phyloP scores from a whole-genome alignment of 2,888 invertebrate species.

The Plagiodera versicolora region DNA sequence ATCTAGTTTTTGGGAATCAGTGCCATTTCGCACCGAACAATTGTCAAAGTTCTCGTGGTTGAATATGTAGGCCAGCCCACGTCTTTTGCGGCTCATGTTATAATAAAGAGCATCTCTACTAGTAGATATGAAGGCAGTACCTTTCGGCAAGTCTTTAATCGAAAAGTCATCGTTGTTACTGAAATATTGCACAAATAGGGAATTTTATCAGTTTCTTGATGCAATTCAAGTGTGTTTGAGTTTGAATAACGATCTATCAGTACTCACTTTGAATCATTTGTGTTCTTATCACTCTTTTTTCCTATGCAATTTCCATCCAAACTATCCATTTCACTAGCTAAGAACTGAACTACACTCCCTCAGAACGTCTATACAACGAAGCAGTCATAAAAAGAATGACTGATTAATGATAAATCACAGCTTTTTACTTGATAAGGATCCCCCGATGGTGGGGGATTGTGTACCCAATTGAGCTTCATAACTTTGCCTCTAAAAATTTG shows the following conservation, averaged over 20 bases:
- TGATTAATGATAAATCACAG: neutral
- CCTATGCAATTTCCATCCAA: constrained; percentile 5
- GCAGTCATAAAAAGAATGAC: neutral
- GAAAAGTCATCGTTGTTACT: neutral
- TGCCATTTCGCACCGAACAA: constrained; percentile 74
- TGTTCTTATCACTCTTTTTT: no score
- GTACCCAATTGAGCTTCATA: no score
- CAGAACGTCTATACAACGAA: no score
- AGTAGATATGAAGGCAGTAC: constrained; percentile 61
- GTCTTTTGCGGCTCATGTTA: constrained; percentile 78
- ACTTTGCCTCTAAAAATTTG: no score
- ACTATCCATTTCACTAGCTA: neutral
- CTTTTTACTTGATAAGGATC: neutral
- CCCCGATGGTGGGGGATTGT: no score
- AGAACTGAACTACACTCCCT: no score
- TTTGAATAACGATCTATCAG: no score
- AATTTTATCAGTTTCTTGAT: no score
- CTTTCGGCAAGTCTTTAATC: neutral
- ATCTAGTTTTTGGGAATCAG: constrained; percentile 73
- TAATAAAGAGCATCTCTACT: constrained; percentile 73
- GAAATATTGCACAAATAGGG: neutral
- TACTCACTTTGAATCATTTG: no score
- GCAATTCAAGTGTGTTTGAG: no score
- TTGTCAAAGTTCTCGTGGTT: constrained; percentile 83
- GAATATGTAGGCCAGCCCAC: constrained; percentile 84